These are phyloP conservation scores for Myrmecobius fasciatus DNA, from an alignment of 2,113 vertebrate genomes.

Conservation along the genomic window DNA sequence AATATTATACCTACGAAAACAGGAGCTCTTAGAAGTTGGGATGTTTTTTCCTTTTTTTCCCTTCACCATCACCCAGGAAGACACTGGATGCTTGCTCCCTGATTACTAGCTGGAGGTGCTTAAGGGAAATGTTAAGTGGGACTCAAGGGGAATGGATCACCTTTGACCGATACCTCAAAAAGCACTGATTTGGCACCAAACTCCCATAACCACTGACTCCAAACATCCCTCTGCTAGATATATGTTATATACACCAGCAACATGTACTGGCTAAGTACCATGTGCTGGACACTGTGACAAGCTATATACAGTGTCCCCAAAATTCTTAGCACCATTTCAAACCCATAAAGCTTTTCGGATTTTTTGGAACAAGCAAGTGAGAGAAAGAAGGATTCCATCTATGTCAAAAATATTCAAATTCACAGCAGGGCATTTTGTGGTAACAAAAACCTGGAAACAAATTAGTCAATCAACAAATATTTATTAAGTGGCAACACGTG, in stretches of 20 bases:
- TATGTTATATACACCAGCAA: not conserved
- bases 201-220: not conserved
- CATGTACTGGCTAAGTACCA: not conserved
- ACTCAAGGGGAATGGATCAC: not conserved
- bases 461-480: not conserved
- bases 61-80: not conserved
- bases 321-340: not conserved
- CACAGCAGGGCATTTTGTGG: not conserved
- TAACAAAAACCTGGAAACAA: not conserved
- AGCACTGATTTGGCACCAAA: not conserved
- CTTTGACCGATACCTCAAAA: not conserved
- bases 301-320: not conserved
- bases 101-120: not conserved
- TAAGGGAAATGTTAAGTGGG: not conserved
- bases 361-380: not conserved
- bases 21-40: not conserved
- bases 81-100: not conserved
- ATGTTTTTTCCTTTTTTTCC: not conserved
- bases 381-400: not conserved
- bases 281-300: not conserved
- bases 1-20: not conserved
- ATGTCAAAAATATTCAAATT: not conserved
- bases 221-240: not conserved
- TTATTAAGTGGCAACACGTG: not conserved
- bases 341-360: not conserved